Evolutionary conservation across 2,113 vertebrate genomes (phyloP).

Genomic region (Trachemys scripta): DNA sequence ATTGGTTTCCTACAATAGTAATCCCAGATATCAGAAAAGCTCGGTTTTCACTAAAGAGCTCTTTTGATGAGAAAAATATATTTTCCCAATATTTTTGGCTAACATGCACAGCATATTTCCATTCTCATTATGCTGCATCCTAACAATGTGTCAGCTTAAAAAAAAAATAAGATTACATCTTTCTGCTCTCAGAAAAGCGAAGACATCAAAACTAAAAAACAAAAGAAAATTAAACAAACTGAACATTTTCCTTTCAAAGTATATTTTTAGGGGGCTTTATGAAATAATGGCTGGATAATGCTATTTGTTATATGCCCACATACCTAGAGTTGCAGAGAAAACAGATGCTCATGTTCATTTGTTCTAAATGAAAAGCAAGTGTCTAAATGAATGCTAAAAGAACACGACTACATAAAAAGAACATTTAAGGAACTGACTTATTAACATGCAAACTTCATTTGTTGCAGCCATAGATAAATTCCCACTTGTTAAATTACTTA

Average conservation of each 20-base stretch:
- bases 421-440: constrained; percentile 43
- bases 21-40: background rate
- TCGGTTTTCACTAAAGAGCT: background rate
- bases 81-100: constrained; percentile 22
- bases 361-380: background rate
- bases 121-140: background rate
- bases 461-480: constrained; percentile 39
- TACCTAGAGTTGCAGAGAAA: constrained; percentile 4
- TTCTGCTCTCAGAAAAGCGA: constrained; percentile 24
- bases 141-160: background rate
- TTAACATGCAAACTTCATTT: constrained; percentile 14
- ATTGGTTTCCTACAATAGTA: constrained; percentile 27
- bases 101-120: background rate
- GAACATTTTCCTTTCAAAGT: background rate
- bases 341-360: constrained; percentile 20
- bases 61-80: background rate
- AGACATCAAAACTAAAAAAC: background rate
- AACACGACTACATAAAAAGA: constrained; percentile 18
- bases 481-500: constrained; percentile 46
- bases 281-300: background rate
- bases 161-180: background rate
- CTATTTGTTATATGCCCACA: background rate
- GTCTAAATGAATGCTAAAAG: background rate
- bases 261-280: background rate
- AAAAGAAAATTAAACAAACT: background rate